Base-by-base conservation (phyloP, 2,113 vertebrate species). In the Sarotherodon lohbergeri region DNA sequence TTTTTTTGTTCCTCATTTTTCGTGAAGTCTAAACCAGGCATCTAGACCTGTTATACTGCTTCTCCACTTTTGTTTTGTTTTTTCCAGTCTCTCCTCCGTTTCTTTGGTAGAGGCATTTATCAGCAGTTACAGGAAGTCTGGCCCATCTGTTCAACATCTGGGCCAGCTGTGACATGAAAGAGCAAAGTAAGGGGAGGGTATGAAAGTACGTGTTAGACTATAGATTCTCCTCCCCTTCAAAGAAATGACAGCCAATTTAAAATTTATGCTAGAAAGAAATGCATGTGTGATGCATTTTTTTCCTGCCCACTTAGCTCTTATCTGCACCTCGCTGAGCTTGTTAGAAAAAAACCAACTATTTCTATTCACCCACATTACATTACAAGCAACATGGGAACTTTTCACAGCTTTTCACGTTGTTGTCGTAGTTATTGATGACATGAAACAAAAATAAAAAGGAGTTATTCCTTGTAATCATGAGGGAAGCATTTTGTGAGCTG, bases 71-170 rank as follows among this genome's bases (percentile, higher is more conserved):
- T 86, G 86, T 90, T 93, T 79, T 85, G 8, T 83, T 83, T 93
- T 54, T 32, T 59, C 41, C 22, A 27, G 41, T 66, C 57, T 81
- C 76, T 56, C 81, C 86, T 89, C 41, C 46, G 14, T 50, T 85
- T 82, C 73, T 87, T 81, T 91, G 89, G 89, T 86, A n/a, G 52
- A 84, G 85, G 32, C 54, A 6, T 95, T 94, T 94, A 90, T 85
- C 86, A 88, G 92, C 59, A 88, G 61, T 52, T 85, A 87, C 29
- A 68, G 87, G 90, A 94, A 90, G 90, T 93, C 79, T 86, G 46
- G 86, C 71, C 92, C 96, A 96, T 97, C 95, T 97, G 95, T 93
- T 92, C 54, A 90, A 93, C 95, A 96, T 96, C 94, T 96, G 96
- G 93, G 68, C 71, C 90, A 92, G 93, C 88, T 92, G 94, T 91